A percentile compares a stretch with the other conserved stretches of the same genome.
These are phyloP conservation scores for Dysmachus trigonus DNA, from an alignment of 2,888 invertebrate species.

Conservation along the genomic window DNA sequence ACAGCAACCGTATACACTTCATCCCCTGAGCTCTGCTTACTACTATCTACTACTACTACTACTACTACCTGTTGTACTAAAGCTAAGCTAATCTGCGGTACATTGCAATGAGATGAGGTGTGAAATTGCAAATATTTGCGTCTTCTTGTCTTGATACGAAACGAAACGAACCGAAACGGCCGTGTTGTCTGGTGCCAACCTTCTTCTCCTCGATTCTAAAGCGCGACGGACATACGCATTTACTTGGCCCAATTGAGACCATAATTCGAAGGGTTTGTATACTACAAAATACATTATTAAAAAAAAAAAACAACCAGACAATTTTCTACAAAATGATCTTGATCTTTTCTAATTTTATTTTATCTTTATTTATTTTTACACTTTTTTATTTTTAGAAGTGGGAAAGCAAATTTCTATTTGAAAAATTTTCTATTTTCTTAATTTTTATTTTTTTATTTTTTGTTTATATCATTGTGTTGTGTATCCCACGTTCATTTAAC, in stretches of 20 bases:
- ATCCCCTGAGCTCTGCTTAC: conserved; percentile 12
- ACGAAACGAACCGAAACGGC: not conserved
- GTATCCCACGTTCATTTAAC: not conserved
- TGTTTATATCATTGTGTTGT: not conserved
- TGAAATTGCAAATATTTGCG: not conserved
- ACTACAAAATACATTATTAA: conserved; percentile 13
- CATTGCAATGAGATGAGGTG: conserved; percentile 5
- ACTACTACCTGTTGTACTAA: not conserved
- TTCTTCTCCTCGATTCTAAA: not conserved
- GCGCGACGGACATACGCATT: not conserved
- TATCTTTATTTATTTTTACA: not conserved
- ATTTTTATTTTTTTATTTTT: not conserved
- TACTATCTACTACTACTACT: not conserved
- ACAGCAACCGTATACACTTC: conserved; percentile 33
- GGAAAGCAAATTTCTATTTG: not conserved
- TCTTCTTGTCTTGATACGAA: conserved; percentile 16
- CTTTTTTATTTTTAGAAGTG: not conserved
- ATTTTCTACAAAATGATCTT: not conserved
- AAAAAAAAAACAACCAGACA: conserved; percentile 14
- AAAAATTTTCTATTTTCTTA: not conserved
- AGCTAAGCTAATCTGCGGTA: not conserved
- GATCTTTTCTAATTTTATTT: not conserved
- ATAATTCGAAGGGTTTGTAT: conserved; percentile 29
- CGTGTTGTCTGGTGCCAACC: not conserved
- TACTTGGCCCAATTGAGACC: conserved; percentile 16